Evolutionary conservation across 2,888 invertebrate species (phyloP), one percentile per base, ranked within the genome.

Genomic region (Cosmia pyralina): DNA sequence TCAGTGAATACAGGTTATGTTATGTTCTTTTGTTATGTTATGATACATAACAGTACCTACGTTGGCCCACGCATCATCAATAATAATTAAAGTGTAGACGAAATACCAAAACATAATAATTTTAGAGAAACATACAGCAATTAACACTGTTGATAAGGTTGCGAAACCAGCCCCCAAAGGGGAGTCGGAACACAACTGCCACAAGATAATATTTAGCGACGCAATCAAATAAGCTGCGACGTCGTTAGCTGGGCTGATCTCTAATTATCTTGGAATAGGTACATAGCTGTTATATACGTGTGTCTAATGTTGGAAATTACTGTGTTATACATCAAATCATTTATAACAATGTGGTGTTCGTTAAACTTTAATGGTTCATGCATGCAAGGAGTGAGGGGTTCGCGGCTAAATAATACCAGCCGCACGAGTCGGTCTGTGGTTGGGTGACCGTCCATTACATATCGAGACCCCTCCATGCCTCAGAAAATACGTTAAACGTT

Each of bases 141-240:
- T 77, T 77, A 81, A 81, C 75, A 17, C 46, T 59, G 48, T 64
- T 55, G 79, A 79, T 79, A 79, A 76, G 69, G 41, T 34, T 77
- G 53, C 46, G 41, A 58, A 62, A 52, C 63, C 55, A 77, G 53
- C 72, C 63, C 72, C 70, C 34, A 65, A 74, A 79, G 75, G 77
- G 73, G 57, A 74, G 75, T 46, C 66, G 79, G 71, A 73, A 85
- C 66, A 67, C 44, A 57, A 73, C 53, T 65, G 63, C 72, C 72
- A 59, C 50, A 65, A 84, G 85, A 85, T 85, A 84, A 85, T 79
- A 71, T 85, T 82, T 70, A 79, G 69, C 67, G 57, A 65, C 72
- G 77, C 64, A 73, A 84, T 82, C 83, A 82, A 79, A 75, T 85
- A 72, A 79, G 67, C 76, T 64, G 71, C 28, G 72, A 73, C 67